These are phyloP conservation scores for Sciurus niger DNA, from an alignment of 2,113 vertebrate species.

Conservation along the genomic window DNA sequence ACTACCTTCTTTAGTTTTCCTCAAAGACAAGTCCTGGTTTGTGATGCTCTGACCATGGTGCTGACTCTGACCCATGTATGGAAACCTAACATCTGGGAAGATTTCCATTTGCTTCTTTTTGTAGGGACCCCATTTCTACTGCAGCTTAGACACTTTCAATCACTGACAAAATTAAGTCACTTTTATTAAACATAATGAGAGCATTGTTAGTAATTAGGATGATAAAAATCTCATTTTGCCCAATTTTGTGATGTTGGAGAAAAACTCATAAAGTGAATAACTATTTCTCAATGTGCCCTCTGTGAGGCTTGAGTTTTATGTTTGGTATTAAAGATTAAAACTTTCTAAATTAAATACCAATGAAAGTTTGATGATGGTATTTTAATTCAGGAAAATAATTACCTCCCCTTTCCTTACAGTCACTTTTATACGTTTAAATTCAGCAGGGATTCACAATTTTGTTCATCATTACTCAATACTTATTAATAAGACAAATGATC, in stretches of 20 bases:
- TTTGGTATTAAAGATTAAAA: conserved; percentile 53
- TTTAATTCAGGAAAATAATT: conserved; percentile 72
- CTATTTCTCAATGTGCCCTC: conserved; percentile 36
- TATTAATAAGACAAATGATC: conserved; percentile 65
- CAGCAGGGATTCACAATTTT: conserved; percentile 46
- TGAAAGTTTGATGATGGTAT: conserved; percentile 69
- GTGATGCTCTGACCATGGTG: not conserved
- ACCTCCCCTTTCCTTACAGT: conserved; percentile 10
- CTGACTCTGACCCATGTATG: not conserved
- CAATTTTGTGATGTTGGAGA: conserved; percentile 60
- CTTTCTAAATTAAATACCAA: conserved; percentile 68
- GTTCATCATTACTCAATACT: conserved; percentile 50
- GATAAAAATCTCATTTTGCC: conserved; percentile 61
- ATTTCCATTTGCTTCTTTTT: not conserved
- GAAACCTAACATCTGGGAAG: not conserved
- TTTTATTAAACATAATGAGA: conserved; percentile 61
- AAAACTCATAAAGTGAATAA: conserved; percentile 40
- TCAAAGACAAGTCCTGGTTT: conserved; percentile 38
- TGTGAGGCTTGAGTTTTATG: conserved; percentile 38
- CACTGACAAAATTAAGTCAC: conserved; percentile 45
- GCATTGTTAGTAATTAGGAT: conserved; percentile 58
- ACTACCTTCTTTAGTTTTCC: not conserved
- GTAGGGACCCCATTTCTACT: not conserved
- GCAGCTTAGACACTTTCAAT: conserved; percentile 39
- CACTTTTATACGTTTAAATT: conserved; percentile 72